Conservation (phyloP, 2,113 vertebrate genomes). For the Zeus faber region DNA sequence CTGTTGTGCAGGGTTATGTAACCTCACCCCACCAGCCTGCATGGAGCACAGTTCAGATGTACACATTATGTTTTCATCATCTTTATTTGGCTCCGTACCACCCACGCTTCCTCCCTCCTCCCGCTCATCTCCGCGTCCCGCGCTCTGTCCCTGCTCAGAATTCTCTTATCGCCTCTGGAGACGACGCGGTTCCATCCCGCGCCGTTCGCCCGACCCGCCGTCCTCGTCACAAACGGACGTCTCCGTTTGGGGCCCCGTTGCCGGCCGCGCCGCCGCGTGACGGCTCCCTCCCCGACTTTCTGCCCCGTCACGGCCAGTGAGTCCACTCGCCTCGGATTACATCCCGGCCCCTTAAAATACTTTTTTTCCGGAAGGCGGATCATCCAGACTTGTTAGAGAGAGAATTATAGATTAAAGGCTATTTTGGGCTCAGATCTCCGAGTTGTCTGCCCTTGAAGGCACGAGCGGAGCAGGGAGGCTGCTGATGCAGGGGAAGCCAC, state of each 20-base stretch:
- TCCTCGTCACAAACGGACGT: neutral
- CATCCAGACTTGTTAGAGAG: conserved; percentile 53
- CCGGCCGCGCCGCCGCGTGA: neutral
- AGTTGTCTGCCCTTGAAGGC: conserved; percentile 47
- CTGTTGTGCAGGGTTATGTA: no score
- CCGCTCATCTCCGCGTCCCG: no score
- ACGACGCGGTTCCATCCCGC: no score
- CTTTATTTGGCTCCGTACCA: no score
- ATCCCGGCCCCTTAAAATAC: conserved; percentile 44
- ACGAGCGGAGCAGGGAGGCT: conserved; percentile 23
- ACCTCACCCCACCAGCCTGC: no score
- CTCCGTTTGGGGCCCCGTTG: neutral
- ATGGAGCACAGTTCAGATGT: no score
- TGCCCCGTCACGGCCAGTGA: conserved; percentile 22
- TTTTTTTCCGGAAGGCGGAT: conserved; percentile 35
- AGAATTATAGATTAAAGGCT: conserved; percentile 71
- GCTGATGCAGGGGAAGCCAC: conserved; percentile 31
- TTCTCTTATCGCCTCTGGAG: no score
- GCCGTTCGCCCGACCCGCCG: no score
- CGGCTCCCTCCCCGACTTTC: neutral
- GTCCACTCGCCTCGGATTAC: conserved; percentile 41
- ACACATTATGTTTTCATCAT: no score
- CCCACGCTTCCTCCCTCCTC: no score
- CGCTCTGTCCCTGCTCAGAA: no score
- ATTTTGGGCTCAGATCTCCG: conserved; percentile 55